Conservation (phyloP, 2,113 vertebrate genomes). For the Columba janthina region DNA sequence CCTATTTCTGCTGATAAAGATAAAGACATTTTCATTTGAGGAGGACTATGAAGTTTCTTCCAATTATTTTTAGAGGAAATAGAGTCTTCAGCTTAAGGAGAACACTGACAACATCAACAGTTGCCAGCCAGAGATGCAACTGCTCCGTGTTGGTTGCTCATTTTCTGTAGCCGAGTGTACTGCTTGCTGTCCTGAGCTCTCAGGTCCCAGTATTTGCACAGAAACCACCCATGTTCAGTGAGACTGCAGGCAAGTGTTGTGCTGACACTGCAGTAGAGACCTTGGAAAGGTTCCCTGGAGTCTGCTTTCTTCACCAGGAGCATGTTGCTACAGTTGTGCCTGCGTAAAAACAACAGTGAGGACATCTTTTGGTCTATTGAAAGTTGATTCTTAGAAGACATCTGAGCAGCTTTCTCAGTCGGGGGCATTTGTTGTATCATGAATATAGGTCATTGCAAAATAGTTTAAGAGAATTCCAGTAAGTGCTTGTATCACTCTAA, state of each 20-base stretch:
- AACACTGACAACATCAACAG: not conserved
- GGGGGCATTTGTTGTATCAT: not conserved
- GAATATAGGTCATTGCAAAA: not conserved
- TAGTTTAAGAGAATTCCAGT: not conserved
- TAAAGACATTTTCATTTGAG: not conserved
- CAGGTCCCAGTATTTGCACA: not conserved
- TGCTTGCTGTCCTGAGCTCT: not conserved
- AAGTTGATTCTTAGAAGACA: not conserved
- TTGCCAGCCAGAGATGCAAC: not conserved
- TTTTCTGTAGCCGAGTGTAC: not conserved
- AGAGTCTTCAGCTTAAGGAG: not conserved
- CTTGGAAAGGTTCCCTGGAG: not conserved
- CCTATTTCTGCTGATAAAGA: not conserved
- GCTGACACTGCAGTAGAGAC: not conserved
- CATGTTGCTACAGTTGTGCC: not conserved
- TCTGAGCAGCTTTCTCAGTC: not conserved
- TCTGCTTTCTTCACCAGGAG: not conserved
- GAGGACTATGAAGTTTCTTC: not conserved
- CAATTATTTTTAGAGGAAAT: not conserved
- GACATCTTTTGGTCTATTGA: not conserved
- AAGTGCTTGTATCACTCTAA: not conserved
- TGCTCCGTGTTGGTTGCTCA: not conserved
- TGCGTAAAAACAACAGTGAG: not conserved
- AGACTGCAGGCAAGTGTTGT: not conserved
- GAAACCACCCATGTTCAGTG: not conserved